Conservation (phyloP, 2,113 vertebrate genomes). For the Rhombomys opimus region DNA sequence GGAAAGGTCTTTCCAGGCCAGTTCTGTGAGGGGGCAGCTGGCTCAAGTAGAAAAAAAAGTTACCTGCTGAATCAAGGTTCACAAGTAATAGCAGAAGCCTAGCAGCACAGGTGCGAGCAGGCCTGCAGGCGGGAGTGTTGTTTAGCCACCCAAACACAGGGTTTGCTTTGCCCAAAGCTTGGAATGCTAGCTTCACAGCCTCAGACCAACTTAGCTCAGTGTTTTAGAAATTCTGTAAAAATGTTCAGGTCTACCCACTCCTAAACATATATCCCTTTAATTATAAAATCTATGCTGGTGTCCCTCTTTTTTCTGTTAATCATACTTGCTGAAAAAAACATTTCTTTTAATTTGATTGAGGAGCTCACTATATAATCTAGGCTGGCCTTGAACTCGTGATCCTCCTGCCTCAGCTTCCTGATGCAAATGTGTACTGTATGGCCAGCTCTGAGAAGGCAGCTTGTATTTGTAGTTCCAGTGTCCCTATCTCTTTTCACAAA, state of each 20-base stretch:
- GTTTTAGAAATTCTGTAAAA: conserved; percentile 43
- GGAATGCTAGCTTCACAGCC: background rate
- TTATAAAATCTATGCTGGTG: background rate
- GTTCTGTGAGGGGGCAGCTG: background rate
- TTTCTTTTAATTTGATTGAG: background rate
- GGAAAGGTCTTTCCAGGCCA: background rate
- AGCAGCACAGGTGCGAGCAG: background rate
- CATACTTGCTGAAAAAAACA: conserved; percentile 20
- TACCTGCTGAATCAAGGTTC: background rate
- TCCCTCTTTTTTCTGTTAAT: background rate
- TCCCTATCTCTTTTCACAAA: background rate
- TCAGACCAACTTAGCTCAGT: background rate
- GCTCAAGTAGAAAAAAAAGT: background rate
- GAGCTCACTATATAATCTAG: background rate
- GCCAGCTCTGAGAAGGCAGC: background rate
- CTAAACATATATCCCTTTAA: background rate
- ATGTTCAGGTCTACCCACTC: background rate
- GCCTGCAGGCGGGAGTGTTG: background rate
- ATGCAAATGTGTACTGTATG: background rate
- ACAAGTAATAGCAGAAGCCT: background rate
- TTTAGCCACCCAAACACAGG: background rate
- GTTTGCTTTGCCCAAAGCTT: background rate
- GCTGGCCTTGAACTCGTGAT: background rate
- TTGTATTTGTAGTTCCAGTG: background rate
- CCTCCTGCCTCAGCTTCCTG: background rate